Conservation (phyloP, 1,140 invertebrate genomes). For the Venustaconcha ellipsiformis region DNA sequence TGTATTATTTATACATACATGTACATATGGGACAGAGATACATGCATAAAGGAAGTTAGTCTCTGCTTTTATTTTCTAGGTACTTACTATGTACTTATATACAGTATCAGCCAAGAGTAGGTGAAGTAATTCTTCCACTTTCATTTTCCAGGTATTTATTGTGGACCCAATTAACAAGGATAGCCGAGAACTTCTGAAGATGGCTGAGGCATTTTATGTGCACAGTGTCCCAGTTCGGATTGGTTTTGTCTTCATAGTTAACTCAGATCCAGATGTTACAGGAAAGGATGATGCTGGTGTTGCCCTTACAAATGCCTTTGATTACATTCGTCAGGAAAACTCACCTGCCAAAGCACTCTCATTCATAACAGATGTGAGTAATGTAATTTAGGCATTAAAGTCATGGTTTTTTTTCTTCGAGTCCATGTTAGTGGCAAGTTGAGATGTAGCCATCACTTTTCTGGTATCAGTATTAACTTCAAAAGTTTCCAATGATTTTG, state of each 20-base stretch:
- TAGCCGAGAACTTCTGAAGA: constrained; percentile 81
- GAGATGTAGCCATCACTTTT: not conserved
- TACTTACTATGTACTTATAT: too few species aligned
- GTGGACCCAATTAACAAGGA: constrained; percentile 84
- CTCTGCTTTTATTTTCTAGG: too few species aligned
- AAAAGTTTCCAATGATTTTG: not conserved
- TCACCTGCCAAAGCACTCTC: constrained; percentile 79
- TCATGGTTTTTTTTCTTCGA: not conserved
- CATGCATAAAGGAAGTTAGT: too few species aligned
- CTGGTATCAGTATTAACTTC: not conserved
- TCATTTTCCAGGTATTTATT: constrained; percentile 79
- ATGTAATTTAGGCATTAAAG: not conserved
- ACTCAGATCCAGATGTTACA: constrained; percentile 73
- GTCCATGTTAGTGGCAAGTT: not conserved
- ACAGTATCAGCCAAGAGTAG: too few species aligned
- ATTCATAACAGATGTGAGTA: constrained; percentile 84
- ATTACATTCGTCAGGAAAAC: constrained; percentile 85
- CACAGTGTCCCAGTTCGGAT: constrained; percentile 86
- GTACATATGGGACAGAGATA: too few species aligned
- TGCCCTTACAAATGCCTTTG: constrained; percentile 91
- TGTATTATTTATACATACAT: too few species aligned
- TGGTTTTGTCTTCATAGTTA: constrained; percentile 89
- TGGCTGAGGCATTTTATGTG: constrained; percentile 91
- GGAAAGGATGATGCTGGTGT: constrained; percentile 82
- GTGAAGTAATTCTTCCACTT: not conserved